A percentile compares a stretch with the other conserved stretches of the same genome.
phyloP scores from a whole-genome alignment of 2,113 vertebrate species.

The Silurus meridionalis region DNA sequence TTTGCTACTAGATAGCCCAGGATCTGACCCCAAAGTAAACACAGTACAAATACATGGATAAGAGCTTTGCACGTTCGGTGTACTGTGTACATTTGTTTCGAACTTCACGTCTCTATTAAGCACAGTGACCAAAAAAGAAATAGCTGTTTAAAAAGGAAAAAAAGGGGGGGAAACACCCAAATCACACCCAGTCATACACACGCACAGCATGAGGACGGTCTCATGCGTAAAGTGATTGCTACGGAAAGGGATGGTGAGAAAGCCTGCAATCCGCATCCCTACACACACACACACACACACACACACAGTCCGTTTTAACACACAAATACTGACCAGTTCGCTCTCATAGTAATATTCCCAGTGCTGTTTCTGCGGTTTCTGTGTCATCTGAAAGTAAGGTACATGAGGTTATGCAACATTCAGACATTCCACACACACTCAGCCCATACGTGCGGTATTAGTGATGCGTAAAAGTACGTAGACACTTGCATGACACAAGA shows the following conservation, averaged over 20 bases:
- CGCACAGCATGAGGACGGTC: conserved; percentile 31
- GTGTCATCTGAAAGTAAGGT: conserved; percentile 95
- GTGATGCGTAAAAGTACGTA: not conserved
- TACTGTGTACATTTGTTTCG: not conserved
- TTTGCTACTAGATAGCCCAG: conserved; percentile 43
- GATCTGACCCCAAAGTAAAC: conserved; percentile 31
- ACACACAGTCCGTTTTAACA: conserved; percentile 19
- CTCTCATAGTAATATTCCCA: conserved; percentile 96
- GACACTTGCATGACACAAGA: not conserved
- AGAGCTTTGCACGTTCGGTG: not conserved
- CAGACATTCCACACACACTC: conserved; percentile 32
- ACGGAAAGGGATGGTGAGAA: conserved; percentile 1
- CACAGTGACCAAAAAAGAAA: conserved; percentile 60
- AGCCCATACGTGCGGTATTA: conserved; percentile 48
- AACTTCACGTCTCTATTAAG: not conserved
- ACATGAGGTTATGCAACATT: conserved; percentile 69
- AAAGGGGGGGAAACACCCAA: not conserved
- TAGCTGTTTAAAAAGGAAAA: not conserved
- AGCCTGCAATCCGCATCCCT: conserved; percentile 33
- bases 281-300: conserved; percentile 40
- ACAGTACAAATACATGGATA: conserved; percentile 13
- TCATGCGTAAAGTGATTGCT: conserved; percentile 15
- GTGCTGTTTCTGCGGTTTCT: conserved; percentile 85
- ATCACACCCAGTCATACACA: not conserved
- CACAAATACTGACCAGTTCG: conserved; percentile 90